phyloP scores from a whole-genome alignment of 2,113 vertebrate genomes.

The Channa argus region DNA sequence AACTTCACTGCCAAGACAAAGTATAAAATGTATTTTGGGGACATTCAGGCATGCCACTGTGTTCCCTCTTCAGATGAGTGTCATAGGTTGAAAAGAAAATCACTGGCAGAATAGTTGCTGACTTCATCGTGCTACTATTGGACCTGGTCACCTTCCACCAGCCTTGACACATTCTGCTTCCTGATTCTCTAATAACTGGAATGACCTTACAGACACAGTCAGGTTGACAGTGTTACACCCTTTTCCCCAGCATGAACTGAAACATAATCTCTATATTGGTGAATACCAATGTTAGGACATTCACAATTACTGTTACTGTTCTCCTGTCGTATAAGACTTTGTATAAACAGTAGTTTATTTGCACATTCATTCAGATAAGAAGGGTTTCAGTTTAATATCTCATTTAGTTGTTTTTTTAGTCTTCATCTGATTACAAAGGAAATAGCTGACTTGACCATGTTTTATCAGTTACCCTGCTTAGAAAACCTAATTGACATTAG shows the following conservation, averaged over 20 bases:
- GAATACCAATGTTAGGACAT: constrained; percentile 15
- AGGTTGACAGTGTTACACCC: constrained; percentile 28
- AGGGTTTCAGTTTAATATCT: too few species aligned
- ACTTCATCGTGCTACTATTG: constrained; percentile 44
- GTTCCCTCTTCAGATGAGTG: constrained; percentile 16
- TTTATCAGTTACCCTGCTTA: too few species aligned
- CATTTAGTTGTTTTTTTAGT: neutral
- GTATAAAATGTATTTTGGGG: constrained; percentile 49
- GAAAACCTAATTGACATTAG: too few species aligned
- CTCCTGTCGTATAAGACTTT: too few species aligned
- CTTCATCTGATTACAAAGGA: too few species aligned
- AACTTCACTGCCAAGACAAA: constrained; percentile 30
- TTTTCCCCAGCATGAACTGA: constrained; percentile 16
- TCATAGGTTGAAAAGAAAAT: constrained; percentile 49
- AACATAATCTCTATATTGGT: neutral
- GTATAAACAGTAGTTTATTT: too few species aligned
- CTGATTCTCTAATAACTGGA: constrained; percentile 28
- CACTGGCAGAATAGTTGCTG: constrained; percentile 32
- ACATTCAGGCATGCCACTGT: constrained; percentile 29
- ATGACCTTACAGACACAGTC: constrained; percentile 31
- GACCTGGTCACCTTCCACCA: constrained; percentile 31
- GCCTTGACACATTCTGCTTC: constrained; percentile 40
- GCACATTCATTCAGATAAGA: too few species aligned
- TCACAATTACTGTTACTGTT: neutral
- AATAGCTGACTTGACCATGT: too few species aligned